Evolutionary conservation across 2,113 vertebrate genomes (phyloP).

Genomic region (Falcunculus frontatus): DNA sequence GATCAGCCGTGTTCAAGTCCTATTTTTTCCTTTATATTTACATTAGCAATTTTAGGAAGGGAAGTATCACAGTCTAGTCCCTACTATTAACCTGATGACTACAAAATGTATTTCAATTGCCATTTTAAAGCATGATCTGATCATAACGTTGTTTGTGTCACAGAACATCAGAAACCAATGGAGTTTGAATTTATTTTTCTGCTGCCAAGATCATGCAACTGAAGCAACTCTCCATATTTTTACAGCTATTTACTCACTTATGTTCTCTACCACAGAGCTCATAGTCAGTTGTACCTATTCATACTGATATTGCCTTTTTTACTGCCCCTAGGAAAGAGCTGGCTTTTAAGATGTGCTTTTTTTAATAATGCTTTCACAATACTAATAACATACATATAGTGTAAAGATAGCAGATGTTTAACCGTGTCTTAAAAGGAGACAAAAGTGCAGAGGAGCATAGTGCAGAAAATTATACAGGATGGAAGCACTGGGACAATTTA

Average conservation of each 20-base stretch:
- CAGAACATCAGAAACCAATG: constrained; percentile 19
- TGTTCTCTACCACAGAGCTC: background rate
- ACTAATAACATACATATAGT: background rate
- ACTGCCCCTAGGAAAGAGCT: background rate
- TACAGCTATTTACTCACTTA: background rate
- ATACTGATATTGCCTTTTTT: background rate
- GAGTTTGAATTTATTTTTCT: constrained; percentile 23
- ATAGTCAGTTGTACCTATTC: background rate
- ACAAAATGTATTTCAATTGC: background rate
- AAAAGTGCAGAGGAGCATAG: background rate
- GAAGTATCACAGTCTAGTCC: background rate
- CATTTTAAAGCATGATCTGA: background rate
- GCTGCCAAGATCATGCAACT: background rate
- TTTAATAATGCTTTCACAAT: background rate
- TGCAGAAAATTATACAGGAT: background rate
- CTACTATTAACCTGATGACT: background rate
- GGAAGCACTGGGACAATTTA: background rate
- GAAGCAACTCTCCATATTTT: constrained; percentile 20
- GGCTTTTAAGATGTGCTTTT: background rate
- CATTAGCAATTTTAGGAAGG: background rate
- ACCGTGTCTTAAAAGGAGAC: background rate
- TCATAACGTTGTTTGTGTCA: background rate
- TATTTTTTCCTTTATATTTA: background rate
- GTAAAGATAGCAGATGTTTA: background rate
- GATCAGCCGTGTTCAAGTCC: background rate